phyloP scores from a whole-genome alignment of 2,888 invertebrate species.

The Apamea monoglypha region DNA sequence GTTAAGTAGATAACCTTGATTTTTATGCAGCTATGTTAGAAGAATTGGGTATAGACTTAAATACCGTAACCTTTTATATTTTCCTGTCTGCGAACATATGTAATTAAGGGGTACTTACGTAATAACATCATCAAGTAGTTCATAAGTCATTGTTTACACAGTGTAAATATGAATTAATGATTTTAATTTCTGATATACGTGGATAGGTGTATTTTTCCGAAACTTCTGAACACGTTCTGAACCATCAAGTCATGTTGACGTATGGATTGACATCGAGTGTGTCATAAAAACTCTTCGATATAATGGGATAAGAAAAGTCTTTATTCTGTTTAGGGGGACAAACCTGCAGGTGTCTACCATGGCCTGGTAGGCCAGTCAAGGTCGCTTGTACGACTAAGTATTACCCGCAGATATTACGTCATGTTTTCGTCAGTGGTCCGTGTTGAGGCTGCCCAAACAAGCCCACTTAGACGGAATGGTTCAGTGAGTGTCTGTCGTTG shows the following conservation, averaged over 20 bases:
- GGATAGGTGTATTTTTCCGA: conserved; percentile 4
- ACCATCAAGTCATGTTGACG: conserved; percentile 45
- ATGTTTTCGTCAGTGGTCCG: not conserved
- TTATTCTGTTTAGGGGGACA: not conserved
- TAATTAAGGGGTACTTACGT: conserved; percentile 20
- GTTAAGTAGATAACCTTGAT: not conserved
- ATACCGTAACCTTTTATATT: not conserved
- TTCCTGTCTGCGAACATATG: not conserved
- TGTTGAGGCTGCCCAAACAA: not conserved
- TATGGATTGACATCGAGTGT: conserved; percentile 25
- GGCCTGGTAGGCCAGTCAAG: not conserved
- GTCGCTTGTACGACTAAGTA: not conserved
- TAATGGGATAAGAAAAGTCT: conserved; percentile 15
- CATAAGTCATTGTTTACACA: conserved; percentile 26
- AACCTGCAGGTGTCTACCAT: not conserved
- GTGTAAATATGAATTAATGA: not conserved
- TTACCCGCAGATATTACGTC: not conserved
- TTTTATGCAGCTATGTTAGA: not conserved
- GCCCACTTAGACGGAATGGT: not conserved
- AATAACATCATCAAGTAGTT: conserved; percentile 29
- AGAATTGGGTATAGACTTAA: not conserved
- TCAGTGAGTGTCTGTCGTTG: not conserved
- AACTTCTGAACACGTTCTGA: conserved; percentile 13
- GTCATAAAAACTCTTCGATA: conserved; percentile 31
- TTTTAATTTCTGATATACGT: not conserved